A percentile compares a stretch with the other conserved stretches of the same genome.
Evolutionary conservation across 2,888 invertebrate species (phyloP).

Genomic region (Sialis fuliginosa): DNA sequence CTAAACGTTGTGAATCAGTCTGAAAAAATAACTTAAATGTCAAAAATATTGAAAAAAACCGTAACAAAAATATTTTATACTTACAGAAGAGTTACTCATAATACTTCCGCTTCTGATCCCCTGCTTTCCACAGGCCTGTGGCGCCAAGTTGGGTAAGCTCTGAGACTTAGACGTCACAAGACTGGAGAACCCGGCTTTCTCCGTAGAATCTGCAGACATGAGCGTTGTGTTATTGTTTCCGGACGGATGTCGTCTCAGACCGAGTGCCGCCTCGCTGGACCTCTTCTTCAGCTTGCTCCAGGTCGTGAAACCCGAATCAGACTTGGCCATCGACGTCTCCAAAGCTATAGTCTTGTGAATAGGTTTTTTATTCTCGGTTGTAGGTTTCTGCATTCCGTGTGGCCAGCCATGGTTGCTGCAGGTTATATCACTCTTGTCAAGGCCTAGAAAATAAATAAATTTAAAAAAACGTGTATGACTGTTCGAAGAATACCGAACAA

Average conservation of each 20-base stretch:
- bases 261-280: constrained; percentile 36
- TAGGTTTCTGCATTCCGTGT: constrained; percentile 14
- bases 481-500: background rate
- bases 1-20: constrained; percentile 12
- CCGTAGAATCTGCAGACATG: constrained; percentile 32
- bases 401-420: constrained; percentile 19
- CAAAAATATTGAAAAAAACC: background rate
- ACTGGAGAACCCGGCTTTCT: constrained; percentile 28
- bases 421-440: constrained; percentile 18
- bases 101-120: background rate
- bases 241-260: constrained; percentile 58
- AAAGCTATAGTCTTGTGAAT: constrained; percentile 17
- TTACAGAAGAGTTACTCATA: constrained; percentile 52
- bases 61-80: constrained; percentile 15
- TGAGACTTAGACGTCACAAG: constrained; percentile 48
- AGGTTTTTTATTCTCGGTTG: constrained; percentile 10
- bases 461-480: constrained; percentile 6
- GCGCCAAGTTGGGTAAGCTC: constrained; percentile 55
- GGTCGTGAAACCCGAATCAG: constrained; percentile 75
- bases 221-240: constrained; percentile 54
- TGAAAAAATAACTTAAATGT: background rate
- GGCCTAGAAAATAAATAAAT: constrained; percentile 17
- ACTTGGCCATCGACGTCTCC: constrained; percentile 70
- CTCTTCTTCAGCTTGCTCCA: constrained; percentile 74
- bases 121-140: background rate